Evolutionary conservation across 2,797 vertebrate species (phyloP).

Genomic region (Peromyscus nudipes): DNA sequence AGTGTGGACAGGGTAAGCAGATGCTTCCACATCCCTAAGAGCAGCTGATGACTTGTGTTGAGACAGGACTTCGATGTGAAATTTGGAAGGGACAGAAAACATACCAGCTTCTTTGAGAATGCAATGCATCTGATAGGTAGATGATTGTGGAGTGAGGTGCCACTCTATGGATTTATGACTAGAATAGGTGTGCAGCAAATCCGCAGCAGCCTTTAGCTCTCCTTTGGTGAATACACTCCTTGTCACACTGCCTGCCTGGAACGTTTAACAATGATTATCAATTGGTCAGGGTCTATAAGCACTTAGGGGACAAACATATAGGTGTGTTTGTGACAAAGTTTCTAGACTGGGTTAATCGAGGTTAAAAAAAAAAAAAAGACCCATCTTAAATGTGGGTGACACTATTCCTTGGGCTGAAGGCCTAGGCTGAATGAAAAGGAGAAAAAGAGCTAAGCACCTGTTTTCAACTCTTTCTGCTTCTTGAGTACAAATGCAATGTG

Average conservation of each 20-base stretch:
- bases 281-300: background rate
- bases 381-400: background rate
- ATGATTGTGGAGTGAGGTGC: background rate
- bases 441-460: background rate
- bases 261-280: background rate
- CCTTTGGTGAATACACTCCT: rapidly evolving
- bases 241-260: background rate
- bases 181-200: background rate
- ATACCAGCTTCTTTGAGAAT: background rate
- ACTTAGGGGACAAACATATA: background rate
- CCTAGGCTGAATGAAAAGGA: background rate
- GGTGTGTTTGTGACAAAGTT: background rate
- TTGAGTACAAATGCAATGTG: background rate
- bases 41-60: background rate
- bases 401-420: too few relatives aligned
- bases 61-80: background rate
- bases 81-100: background rate
- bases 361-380: background rate
- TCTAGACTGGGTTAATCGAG: background rate
- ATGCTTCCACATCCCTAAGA: background rate
- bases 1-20: background rate
- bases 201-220: too few relatives aligned
- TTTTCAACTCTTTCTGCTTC: background rate
- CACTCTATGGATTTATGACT: background rate
- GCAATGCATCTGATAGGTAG: background rate